Conservation (phyloP, 2,113 vertebrate genomes). For the Vimba vimba region DNA sequence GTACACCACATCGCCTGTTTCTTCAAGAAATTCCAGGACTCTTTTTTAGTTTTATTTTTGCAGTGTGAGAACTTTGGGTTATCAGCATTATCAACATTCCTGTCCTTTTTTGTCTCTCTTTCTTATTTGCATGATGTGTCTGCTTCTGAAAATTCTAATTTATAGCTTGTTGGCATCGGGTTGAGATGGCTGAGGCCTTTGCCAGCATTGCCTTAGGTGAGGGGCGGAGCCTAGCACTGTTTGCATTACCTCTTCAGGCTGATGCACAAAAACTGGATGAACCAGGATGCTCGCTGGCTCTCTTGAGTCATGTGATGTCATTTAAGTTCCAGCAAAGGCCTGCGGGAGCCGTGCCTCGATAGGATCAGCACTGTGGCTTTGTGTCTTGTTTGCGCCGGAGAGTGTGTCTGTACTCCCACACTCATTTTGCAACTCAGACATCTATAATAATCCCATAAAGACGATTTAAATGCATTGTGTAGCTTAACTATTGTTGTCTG, state of each 20-base stretch:
- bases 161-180: constrained; percentile 41
- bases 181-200: constrained; percentile 31
- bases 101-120: constrained; percentile 45
- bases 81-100: constrained; percentile 51
- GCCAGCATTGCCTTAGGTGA: constrained; percentile 40
- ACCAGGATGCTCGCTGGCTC: constrained; percentile 25
- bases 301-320: constrained; percentile 41
- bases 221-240: neutral
- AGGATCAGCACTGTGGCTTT: constrained; percentile 13
- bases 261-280: constrained; percentile 37
- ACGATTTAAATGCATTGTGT: constrained; percentile 6
- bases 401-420: constrained; percentile 19
- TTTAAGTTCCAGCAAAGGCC: constrained; percentile 35
- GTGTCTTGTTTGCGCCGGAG: constrained; percentile 14
- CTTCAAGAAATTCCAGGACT: constrained; percentile 67
- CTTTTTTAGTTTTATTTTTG: constrained; percentile 56
- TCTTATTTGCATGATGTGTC: constrained; percentile 45
- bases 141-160: constrained; percentile 23
- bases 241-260: neutral
- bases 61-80: constrained; percentile 61
- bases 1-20: constrained; percentile 70
- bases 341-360: constrained; percentile 30
- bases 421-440: constrained; percentile 12
- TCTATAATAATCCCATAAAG: constrained; percentile 44
- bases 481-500: constrained; percentile 18